Evolutionary conservation across 2,888 invertebrate genomes (phyloP).

Genomic region (Penaeus monodon): DNA sequence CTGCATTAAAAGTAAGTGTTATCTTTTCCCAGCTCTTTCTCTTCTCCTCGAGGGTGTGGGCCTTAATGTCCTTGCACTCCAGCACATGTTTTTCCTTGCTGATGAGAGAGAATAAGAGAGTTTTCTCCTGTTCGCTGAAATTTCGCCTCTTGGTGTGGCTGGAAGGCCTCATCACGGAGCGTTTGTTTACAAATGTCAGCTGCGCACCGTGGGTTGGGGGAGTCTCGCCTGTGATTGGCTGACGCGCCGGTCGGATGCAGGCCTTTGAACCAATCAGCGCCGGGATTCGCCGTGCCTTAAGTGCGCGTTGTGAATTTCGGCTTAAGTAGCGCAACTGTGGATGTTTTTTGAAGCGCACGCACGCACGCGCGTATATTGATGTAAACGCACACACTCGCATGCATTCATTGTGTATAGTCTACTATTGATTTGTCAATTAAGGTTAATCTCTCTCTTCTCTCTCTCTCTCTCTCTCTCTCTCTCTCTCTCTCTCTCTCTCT

Average conservation of each 20-base stretch:
- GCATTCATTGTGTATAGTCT: too few species aligned
- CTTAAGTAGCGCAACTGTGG: too few species aligned
- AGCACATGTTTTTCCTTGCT: conserved; percentile 4
- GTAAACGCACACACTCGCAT: too few species aligned
- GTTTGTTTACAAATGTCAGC: conserved; percentile 23
- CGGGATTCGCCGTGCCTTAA: too few species aligned
- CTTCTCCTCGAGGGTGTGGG: conserved; percentile 10
- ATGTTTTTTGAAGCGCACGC: too few species aligned
- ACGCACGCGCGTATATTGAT: too few species aligned
- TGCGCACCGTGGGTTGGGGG: background rate
- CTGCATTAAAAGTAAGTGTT: background rate
- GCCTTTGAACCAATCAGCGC: too few species aligned
- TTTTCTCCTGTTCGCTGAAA: conserved; percentile 15
- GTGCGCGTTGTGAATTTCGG: too few species aligned
- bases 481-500: conserved; percentile 25
- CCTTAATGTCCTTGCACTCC: conserved; percentile 9
- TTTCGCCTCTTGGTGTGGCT: conserved; percentile 7
- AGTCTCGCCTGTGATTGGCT: background rate
- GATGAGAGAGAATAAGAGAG: background rate
- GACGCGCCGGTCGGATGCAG: background rate
- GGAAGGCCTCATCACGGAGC: background rate
- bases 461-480: conserved; percentile 23
- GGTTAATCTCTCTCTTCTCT: background rate
- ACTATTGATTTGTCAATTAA: too few species aligned
- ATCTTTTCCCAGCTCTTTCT: conserved; percentile 4